Evolutionary conservation across 2,113 vertebrate species (phyloP), one percentile per base, ranked within the genome.

Genomic region (Himantopus leucocephalus): DNA sequence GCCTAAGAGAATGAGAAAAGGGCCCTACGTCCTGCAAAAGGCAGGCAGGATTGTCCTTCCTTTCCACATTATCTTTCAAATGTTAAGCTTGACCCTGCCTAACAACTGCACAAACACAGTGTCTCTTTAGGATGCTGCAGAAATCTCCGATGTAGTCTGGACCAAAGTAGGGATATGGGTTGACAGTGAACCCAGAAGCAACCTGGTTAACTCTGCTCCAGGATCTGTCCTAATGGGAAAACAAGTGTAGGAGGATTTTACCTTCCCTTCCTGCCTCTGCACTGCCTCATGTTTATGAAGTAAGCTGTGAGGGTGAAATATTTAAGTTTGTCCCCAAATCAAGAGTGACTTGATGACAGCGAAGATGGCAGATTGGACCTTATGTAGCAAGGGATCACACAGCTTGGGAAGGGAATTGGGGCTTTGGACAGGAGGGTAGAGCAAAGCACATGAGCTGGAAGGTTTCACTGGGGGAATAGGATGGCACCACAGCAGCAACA

Each of bases 331-430:
- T 47, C 14, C 80, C 22, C 64, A 78, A 74, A 73, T 78, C 45
- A 73, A 41, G 50, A 60, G 14, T 32, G 10, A 76, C 39, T 21
- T 24, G 27, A 50, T 70, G 50, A 71, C 24, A 41, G n/a, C 12
- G 37, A 66, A 81, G 32, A 15, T 0, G 1, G 24, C 7, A 50
- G 14, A 24, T 23, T 58, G 19, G 55, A 55, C 21, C 22, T 71
- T 23, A 16, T 8, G 13, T 8, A 64, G 39, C 24, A 43, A 47
- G 12, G 17, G 26, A n/a, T 18, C 1, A 0, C 1, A 2, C 16
- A 59, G 12, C 16, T 74, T 63, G 15, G 34, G 60, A 88, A 72
- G 39, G 22, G 9, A 45, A 14, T 0, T 26, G 3, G 6, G 13
- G 29, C 45, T 52, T 78, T 1, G 4, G 12, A 15, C 29, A 18